Evolutionary conservation across 1,140 invertebrate species (phyloP), one percentile per base, ranked within the genome.

Genomic region (Aphis gossypii): DNA sequence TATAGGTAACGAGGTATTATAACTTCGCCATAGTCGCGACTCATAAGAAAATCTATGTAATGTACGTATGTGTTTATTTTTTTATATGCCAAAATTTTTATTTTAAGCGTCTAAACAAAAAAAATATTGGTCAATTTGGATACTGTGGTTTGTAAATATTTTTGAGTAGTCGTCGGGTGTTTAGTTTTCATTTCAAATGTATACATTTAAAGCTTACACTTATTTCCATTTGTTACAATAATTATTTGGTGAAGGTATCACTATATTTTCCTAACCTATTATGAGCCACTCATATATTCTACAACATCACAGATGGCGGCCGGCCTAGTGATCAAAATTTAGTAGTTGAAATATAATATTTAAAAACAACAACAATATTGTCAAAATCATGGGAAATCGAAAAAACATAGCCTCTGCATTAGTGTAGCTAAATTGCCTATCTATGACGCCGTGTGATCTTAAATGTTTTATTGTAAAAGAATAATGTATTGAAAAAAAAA

Each of bases 341-440:
- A 68, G 23, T 11, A 11, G 30, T 35, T n/a, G 60, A 76, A n/a
- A 60, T 30, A n/a, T 21, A 30, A 30, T 60, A 60, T 60, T 25
- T 60, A 30, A 9, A 68, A 68, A 68, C 30, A 14, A 14, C 60
- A 30, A 14, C 11, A 68, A 68, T 68, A 60, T 54, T 54, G 23
- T 30, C 4, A n/a, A 14, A n/a, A n/a, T n/a, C 14, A 46, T 46
- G 60, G 14, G 60, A n/a, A 68, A 68, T 30, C 30, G 2, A 0
- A n/a, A 76, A 76, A 76, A 18, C 30, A 9, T 0, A n/a, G 30
- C 11, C 60, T 11, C 60, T 8, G 30, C 60, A 76, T 76, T 76
- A n/a, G 30, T 76, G 60, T 76, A 76, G 60, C 60, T n/a, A 76
- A 76, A 76, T n/a, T 76, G 60, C 60, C 60, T 76, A 76, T 76